Evolutionary conservation across 2,888 invertebrate species (phyloP).

Genomic region (Epirrita christyi): DNA sequence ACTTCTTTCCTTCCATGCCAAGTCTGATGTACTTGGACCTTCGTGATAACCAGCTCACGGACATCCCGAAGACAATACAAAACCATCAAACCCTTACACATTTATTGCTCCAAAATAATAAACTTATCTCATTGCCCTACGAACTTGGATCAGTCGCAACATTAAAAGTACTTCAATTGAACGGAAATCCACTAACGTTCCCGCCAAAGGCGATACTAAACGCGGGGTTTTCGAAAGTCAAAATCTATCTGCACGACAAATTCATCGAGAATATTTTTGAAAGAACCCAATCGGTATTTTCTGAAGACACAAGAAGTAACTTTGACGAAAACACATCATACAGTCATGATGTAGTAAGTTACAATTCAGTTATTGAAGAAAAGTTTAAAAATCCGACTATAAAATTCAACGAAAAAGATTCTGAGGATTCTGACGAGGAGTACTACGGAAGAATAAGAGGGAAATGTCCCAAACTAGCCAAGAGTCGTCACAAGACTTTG

Average conservation of each 20-base stretch:
- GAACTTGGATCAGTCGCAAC: constrained; percentile 86
- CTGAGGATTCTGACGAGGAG: constrained; percentile 55
- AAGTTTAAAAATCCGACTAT: constrained; percentile 56
- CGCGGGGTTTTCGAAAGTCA: constrained; percentile 72
- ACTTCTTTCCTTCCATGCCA: constrained; percentile 83
- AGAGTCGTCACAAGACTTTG: constrained; percentile 66
- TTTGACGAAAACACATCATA: constrained; percentile 43
- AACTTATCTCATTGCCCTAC: constrained; percentile 83
- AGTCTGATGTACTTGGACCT: constrained; percentile 87
- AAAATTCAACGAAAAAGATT: constrained; percentile 65
- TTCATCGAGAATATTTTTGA: constrained; percentile 55
- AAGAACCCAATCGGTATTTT: constrained; percentile 63
- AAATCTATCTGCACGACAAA: constrained; percentile 67
- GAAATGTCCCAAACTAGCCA: constrained; percentile 70
- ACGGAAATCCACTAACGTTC: constrained; percentile 85
- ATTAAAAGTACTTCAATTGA: constrained; percentile 86
- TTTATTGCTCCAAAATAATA: constrained; percentile 86
- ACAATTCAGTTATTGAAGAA: constrained; percentile 68
- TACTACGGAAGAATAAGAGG: constrained; percentile 58
- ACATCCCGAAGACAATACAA: constrained; percentile 83
- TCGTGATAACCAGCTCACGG: constrained; percentile 84
- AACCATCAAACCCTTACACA: constrained; percentile 85
- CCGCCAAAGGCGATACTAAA: constrained; percentile 83
- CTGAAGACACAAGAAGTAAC: constrained; percentile 51
- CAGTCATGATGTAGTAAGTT: constrained; percentile 58